phyloP scores from a whole-genome alignment of 2,888 invertebrate genomes.

The Crocallis elinguaria region DNA sequence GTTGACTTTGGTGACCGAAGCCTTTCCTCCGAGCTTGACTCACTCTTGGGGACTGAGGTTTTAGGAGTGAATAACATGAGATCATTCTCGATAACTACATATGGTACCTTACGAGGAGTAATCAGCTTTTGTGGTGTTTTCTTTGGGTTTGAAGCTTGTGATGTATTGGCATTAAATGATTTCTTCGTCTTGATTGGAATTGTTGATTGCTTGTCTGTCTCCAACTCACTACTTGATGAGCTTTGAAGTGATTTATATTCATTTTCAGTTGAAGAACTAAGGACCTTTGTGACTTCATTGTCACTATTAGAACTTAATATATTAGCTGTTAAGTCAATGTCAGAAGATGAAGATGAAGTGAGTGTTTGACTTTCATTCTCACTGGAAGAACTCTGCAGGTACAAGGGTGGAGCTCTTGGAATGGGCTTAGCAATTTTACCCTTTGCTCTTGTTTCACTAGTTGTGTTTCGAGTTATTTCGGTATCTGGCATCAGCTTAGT shows the following conservation, averaged over 20 bases:
- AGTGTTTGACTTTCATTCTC: background rate
- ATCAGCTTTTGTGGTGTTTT: constrained; percentile 22
- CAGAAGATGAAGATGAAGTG: too few species aligned
- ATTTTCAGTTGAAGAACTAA: background rate
- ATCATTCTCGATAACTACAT: background rate
- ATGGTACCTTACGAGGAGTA: background rate
- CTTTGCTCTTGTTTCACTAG: constrained; percentile 33
- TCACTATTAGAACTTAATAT: constrained; percentile 4
- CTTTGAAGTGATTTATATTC: constrained; percentile 29
- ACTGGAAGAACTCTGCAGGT: constrained; percentile 13
- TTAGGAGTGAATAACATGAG: background rate
- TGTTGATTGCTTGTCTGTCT: constrained; percentile 11
- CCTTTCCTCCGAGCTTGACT: constrained; percentile 68
- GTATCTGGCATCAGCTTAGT: constrained; percentile 29
- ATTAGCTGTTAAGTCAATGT: background rate
- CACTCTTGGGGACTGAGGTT: constrained; percentile 60
- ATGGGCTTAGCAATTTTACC: constrained; percentile 33
- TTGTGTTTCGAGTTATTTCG: constrained; percentile 30
- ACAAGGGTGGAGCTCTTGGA: constrained; percentile 16
- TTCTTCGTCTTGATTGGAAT: constrained; percentile 28
- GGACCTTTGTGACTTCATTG: background rate
- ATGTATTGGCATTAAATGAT: constrained; percentile 31
- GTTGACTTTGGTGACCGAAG: constrained; percentile 63
- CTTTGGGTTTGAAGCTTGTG: constrained; percentile 19
- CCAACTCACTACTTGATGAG: constrained; percentile 48